Evolutionary conservation across 2,888 invertebrate species (phyloP).

Genomic region (Chloromyia formosa): DNA sequence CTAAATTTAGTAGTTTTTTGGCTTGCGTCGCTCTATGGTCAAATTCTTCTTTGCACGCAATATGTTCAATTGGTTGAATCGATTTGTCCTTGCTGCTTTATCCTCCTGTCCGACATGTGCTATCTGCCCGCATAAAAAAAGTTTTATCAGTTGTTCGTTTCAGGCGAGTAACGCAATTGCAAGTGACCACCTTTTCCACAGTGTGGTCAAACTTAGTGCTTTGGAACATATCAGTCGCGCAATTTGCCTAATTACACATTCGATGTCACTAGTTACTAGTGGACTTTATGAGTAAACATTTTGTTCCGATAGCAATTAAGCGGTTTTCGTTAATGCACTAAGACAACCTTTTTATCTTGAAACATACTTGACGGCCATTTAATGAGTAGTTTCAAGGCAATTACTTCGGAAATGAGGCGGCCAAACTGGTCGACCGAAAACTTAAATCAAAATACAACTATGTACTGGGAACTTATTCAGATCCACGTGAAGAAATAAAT

Average conservation of each 20-base stretch:
- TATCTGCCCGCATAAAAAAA: not conserved
- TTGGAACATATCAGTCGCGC: no score
- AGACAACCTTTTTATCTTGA: conserved; percentile 20
- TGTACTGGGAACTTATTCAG: no score
- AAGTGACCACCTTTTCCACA: no score
- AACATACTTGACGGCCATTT: conserved; percentile 29
- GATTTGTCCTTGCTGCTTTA: conserved; percentile 43
- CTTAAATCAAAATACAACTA: no score
- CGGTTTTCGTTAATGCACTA: conserved; percentile 36
- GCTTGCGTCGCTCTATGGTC: conserved; percentile 42
- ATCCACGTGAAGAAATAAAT: no score
- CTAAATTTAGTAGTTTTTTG: conserved; percentile 54
- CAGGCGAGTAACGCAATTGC: no score
- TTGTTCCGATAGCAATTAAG: conserved; percentile 37
- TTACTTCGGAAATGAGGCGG: not conserved
- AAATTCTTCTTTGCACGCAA: conserved; percentile 51
- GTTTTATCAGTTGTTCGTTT: no score
- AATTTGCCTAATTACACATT: no score
- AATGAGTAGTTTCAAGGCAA: not conserved
- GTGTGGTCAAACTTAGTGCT: no score
- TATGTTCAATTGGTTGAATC: conserved; percentile 51
- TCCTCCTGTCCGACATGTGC: conserved; percentile 10
- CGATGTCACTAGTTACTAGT: not conserved
- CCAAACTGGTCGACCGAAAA: no score
- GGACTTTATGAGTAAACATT: conserved; percentile 39